Base-by-base conservation (phyloP, 2,888 invertebrate genomes). In the Watsonalla binaria region DNA sequence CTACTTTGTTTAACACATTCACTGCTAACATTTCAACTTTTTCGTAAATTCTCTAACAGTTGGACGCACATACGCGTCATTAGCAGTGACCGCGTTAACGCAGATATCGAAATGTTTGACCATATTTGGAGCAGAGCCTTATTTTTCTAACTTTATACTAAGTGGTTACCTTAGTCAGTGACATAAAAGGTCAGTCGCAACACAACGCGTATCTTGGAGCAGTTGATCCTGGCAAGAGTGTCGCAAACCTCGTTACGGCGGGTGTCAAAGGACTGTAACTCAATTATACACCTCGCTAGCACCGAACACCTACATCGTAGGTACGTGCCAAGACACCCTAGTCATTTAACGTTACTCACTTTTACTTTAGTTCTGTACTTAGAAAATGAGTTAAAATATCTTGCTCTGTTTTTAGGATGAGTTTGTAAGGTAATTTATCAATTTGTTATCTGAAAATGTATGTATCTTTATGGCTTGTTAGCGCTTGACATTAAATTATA, bases 191-290 rank as follows among this genome's bases (percentile, higher is more conserved):
- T 54, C 42, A 57, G 58, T 49, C 50, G 50, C 53, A 56, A 56
- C 49, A 46, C 46, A 54, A 42, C 53, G n/a, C n/a, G 55, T 51
- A 54, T 54, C 53, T 54, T 56, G 55, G 59, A 61, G 75, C 72
- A 42, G 42, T 42, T 8, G 42, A 8, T 42, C 42, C 42, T 42
- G 11, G 42, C 11, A 11, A 11, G 42, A 42, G 42, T 56, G 66
- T 69, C 66, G 73, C 79, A 84, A 89, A 89, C 87, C 84, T 89
- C 80, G 86, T 90, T 90, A 90, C 71, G 78, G 74, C 80, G 82
- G 82, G 86, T 80, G 87, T 88, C 90, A 88, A 88, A 89, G 90
- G 85, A 82, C 82, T 78, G 74, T 87, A 88, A 90, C 88, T 84
- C 81, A 84, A 90, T 90, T 90, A 89, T 81, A 80, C 82, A 83